Evolutionary conservation across 1,140 invertebrate genomes (phyloP), one percentile per base, ranked within the genome.

Genomic region (Linepithema humile): DNA sequence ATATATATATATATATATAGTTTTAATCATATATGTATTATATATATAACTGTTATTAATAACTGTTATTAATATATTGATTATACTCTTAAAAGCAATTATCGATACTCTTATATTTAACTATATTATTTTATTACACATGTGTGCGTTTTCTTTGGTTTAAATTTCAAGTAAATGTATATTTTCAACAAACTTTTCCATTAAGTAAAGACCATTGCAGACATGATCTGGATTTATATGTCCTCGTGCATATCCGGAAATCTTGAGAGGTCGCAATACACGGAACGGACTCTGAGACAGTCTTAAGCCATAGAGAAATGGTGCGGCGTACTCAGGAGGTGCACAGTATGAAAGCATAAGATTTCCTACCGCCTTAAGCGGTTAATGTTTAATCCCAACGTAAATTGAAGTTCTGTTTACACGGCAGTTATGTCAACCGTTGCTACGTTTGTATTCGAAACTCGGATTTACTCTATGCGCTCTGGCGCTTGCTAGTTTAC

Each of bases 311-410:
- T 38, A 45, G 69, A 59, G 78, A 74, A 82, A 82, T 74, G 57
- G 55, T 35, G 77, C 29, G 9, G 40, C 69, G n/a, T 82, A 29
- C 15, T 82, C 20, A 38, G 57, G 43, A 59, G 29, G 23, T 82
- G 43, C 57, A 53, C 53, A 45, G 40, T 82, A 73, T 72, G 69
- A 74, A 64, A 72, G 69, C 70, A 48, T 74, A 82, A 74, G 78
- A 74, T 82, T 82, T 82, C 78, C 55, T 45, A 20, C 53, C 69
- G 55, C 70, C 78, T 82, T 74, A 72, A 82, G 78, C 70, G 69
- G 67, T 82, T 73, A 82, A 82, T 74, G 69, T 82, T 82, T 82
- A 82, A 82, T 82, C 78, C 78, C 43, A 82, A 82, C 70, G 78
- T 72, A 82, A 82, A 82, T 82, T 74, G 78, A 82, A 82, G 78